Conservation (phyloP, 2,797 vertebrate genomes). For the Liasis olivaceus region DNA sequence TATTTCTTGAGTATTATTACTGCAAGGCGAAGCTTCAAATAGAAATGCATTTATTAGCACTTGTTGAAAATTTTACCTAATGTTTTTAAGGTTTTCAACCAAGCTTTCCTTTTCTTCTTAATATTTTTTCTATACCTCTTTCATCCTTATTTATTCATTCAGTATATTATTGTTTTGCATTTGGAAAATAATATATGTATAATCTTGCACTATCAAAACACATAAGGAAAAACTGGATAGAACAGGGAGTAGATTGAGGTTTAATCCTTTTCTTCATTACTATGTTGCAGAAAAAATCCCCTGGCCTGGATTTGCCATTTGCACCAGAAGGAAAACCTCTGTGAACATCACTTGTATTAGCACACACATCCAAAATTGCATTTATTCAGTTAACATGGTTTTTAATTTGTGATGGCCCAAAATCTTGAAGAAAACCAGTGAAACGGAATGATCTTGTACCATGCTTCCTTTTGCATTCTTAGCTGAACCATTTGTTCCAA, state of each 20-base stretch:
- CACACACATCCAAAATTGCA: neutral
- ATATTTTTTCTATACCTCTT: neutral
- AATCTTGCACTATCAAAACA: neutral
- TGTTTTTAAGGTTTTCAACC: neutral
- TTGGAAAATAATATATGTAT: neutral
- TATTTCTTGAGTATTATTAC: neutral
- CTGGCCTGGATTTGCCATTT: neutral
- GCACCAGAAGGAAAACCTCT: neutral
- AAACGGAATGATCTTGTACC: neutral
- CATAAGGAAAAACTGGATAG: no score
- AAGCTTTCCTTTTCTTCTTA: neutral
- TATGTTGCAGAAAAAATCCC: neutral
- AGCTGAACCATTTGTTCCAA: neutral
- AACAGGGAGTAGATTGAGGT: neutral
- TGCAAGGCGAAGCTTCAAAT: neutral
- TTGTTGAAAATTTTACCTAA: neutral
- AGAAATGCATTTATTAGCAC: neutral
- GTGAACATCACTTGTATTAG: neutral
- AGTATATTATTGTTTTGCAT: neutral
- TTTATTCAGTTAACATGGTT: neutral
- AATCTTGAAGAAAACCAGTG: neutral
- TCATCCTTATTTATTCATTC: neutral
- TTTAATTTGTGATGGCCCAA: neutral
- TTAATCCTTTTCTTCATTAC: neutral
- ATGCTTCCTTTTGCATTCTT: neutral